A percentile compares a stretch with the other conserved stretches of the same genome.
These are phyloP conservation scores for Aphidius ervi DNA, from an alignment of 1,140 invertebrate species.

Conservation along the genomic window DNA sequence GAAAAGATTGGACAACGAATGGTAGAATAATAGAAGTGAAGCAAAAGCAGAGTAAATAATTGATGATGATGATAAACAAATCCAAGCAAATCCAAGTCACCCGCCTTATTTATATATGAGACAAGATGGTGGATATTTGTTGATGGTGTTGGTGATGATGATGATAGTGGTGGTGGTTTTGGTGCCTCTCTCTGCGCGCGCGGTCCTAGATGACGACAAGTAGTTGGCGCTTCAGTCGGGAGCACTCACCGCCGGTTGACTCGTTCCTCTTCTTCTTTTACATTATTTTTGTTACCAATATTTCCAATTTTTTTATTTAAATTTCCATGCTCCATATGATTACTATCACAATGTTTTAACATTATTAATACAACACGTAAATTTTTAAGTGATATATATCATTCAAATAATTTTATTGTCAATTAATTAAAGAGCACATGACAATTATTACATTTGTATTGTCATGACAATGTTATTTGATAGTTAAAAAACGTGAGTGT, in stretches of 20 bases:
- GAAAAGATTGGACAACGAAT: background rate
- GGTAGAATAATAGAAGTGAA: background rate
- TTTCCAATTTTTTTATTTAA: background rate
- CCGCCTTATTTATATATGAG: background rate
- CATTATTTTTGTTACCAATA: background rate
- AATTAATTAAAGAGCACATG: background rate
- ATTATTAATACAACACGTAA: background rate
- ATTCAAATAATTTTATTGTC: background rate
- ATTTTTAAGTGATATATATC: background rate
- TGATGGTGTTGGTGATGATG: background rate
- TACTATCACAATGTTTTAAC: background rate
- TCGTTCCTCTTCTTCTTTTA: conserved; percentile 4
- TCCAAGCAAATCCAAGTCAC: background rate
- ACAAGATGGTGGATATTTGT: conserved; percentile 4
- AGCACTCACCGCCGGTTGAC: conserved; percentile 17
- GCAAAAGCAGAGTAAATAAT: background rate
- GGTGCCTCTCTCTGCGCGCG: background rate
- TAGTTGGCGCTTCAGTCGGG: conserved; percentile 25
- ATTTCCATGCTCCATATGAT: background rate
- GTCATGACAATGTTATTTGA: too few relatives aligned
- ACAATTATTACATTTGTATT: background rate
- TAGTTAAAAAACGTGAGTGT: background rate
- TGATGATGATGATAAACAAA: conserved; percentile 3
- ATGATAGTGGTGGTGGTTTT: conserved; percentile 1
- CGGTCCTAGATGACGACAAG: background rate